Percentiles rank a stretch among this genome's conserved stretches.
Evolutionary conservation across 2,113 vertebrate genomes (phyloP).

Genomic region (Prolemur simus): DNA sequence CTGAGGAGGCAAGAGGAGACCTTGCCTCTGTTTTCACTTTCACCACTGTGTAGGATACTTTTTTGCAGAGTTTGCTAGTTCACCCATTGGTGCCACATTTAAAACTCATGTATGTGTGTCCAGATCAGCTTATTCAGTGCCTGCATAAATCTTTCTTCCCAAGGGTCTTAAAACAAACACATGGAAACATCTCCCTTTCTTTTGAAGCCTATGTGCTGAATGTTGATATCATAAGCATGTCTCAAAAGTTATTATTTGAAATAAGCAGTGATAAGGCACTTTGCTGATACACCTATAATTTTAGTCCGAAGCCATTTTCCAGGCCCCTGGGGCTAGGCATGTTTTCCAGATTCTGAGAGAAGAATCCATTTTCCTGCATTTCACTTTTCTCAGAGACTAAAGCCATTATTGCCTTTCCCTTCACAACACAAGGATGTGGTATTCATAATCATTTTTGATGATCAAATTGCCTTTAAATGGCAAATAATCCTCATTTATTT

Average conservation of each 20-base stretch:
- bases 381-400: neutral
- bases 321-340: fast-evolving
- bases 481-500: neutral
- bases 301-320: neutral
- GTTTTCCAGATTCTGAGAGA: neutral
- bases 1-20: neutral
- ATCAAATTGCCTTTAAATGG: neutral
- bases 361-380: neutral
- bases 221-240: too few relatives aligned
- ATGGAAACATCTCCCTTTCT: neutral
- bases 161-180: neutral
- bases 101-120: neutral
- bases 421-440: neutral
- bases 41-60: neutral
- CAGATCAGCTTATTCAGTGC: neutral
- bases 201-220: neutral
- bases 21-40: constrained; percentile 34
- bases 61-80: neutral
- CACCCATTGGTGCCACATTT: neutral
- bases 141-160: neutral
- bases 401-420: neutral
- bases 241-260: neutral
- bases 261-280: neutral
- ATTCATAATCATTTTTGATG: neutral
- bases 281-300: neutral